Conservation (phyloP, 2,888 invertebrate species). For the Tetrapedia diversipes region DNA sequence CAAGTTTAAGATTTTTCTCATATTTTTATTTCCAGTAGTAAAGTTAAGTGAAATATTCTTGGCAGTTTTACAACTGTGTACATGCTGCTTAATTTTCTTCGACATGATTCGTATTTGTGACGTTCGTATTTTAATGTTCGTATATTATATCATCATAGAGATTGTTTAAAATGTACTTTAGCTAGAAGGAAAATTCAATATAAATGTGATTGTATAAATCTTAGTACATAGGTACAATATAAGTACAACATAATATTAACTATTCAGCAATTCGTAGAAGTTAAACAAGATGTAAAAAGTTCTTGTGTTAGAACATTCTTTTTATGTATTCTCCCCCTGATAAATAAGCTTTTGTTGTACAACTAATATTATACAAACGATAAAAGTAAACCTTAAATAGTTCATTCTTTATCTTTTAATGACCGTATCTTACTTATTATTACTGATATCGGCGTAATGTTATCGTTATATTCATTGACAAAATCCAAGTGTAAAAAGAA, state of each 20-base stretch:
- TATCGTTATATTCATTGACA: neutral
- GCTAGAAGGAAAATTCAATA: neutral
- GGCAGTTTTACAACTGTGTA: neutral
- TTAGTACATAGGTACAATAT: neutral
- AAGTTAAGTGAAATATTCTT: slow-evolving; percentile 1
- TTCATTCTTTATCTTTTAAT: neutral
- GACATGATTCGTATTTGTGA: neutral
- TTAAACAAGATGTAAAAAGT: neutral
- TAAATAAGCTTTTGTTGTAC: neutral
- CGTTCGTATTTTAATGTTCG: no score
- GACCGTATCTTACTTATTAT: neutral
- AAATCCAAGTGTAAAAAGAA: neutral
- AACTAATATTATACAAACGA: neutral
- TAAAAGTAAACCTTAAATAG: neutral
- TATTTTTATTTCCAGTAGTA: neutral
- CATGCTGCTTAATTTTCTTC: neutral
- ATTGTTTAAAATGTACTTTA: slow-evolving; percentile 9
- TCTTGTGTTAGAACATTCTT: neutral
- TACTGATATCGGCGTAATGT: neutral
- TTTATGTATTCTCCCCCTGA: neutral
- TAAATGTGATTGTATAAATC: neutral
- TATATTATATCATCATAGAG: no score
- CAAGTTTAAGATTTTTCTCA: neutral
- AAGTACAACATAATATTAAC: neutral
- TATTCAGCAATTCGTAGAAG: neutral